Evolutionary conservation across 2,113 vertebrate species (phyloP).

Genomic region (Grammomys dolichurus): DNA sequence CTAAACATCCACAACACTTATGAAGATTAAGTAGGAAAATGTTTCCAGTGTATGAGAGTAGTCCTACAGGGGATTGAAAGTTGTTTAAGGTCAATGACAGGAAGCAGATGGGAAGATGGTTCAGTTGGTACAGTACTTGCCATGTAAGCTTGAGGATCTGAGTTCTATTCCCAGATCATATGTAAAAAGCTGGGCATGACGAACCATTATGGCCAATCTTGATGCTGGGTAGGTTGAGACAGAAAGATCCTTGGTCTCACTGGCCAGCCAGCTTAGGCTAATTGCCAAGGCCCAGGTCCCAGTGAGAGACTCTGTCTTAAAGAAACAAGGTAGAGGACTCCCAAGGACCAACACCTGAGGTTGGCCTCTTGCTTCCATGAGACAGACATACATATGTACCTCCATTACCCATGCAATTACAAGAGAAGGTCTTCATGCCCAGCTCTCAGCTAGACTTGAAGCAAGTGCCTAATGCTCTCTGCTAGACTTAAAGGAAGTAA

Average conservation of each 20-base stretch:
- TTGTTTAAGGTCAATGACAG: not conserved
- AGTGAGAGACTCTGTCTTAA: not conserved
- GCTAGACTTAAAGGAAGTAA: not conserved
- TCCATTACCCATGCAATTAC: no score
- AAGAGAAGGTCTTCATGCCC: not conserved
- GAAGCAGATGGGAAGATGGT: not conserved
- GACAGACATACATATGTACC: not conserved
- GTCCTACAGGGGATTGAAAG: not conserved
- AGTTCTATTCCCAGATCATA: not conserved
- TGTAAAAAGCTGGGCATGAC: not conserved
- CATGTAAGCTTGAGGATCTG: not conserved
- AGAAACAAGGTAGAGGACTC: not conserved
- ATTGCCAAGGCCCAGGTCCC: not conserved
- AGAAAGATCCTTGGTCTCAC: not conserved
- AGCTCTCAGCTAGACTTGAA: not conserved
- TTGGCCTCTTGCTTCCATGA: not conserved
- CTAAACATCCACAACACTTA: no score
- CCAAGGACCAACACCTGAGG: not conserved
- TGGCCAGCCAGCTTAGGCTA: not conserved
- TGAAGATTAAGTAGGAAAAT: not conserved
- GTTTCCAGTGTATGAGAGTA: not conserved
- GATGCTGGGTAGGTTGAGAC: not conserved
- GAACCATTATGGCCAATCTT: not conserved
- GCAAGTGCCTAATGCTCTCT: not conserved
- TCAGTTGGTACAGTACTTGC: not conserved